phyloP scores from a whole-genome alignment of 2,113 vertebrate genomes.

The Cranoglanis bouderius region DNA sequence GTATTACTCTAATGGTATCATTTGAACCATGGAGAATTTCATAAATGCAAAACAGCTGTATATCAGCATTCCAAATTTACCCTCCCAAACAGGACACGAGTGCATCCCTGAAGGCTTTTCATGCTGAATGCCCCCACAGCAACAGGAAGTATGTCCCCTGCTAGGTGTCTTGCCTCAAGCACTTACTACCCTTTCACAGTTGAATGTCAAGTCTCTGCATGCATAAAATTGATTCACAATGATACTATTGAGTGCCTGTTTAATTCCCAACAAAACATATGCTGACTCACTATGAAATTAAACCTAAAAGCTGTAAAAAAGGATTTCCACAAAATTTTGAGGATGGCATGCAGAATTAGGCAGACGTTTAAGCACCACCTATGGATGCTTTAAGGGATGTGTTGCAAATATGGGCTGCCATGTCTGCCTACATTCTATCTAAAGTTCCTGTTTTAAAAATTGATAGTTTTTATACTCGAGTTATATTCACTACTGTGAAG shows the following conservation, averaged over 20 bases:
- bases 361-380: too few relatives aligned
- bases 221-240: slow-evolving; percentile 63
- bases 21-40: not conserved
- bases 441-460: not conserved
- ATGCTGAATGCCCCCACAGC: slow-evolving; percentile 35
- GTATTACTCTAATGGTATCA: not conserved
- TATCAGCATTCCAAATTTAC: not conserved
- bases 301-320: slow-evolving; percentile 46
- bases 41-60: not conserved
- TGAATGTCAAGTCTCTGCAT: slow-evolving; percentile 63
- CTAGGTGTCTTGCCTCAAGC: slow-evolving; percentile 57
- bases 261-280: slow-evolving; percentile 52
- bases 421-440: too few relatives aligned
- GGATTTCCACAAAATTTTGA: not conserved
- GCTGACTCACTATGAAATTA: slow-evolving; percentile 36
- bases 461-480: not conserved
- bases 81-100: not conserved
- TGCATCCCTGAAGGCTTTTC: slow-evolving; percentile 29
- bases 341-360: too few relatives aligned
- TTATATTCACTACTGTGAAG: not conserved
- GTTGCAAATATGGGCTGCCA: not conserved
- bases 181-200: slow-evolving; percentile 58
- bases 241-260: slow-evolving; percentile 56
- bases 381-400: not conserved
- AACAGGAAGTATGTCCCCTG: slow-evolving; percentile 37